Conservation (phyloP, 2,113 vertebrate species). For the Rynchops niger region DNA sequence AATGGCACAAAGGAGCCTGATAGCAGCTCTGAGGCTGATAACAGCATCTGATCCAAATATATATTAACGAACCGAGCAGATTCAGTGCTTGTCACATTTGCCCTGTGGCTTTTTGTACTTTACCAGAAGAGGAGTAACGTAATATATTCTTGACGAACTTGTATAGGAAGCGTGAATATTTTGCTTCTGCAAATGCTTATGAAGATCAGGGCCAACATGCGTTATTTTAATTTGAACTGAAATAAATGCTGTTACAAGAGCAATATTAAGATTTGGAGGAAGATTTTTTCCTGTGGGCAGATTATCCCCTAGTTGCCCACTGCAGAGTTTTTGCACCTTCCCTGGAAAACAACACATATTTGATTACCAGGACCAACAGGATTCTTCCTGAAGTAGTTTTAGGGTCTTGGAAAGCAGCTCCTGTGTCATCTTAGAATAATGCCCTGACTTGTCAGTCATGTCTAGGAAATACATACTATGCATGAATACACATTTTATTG, state of each 20-base stretch:
- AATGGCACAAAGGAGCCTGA: neutral
- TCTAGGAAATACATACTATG: neutral
- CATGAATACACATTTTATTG: neutral
- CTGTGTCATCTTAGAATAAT: neutral
- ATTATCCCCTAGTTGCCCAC: neutral
- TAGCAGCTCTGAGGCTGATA: neutral
- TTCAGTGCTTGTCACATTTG: neutral
- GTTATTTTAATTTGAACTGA: neutral
- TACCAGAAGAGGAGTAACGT: neutral
- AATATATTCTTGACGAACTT: neutral
- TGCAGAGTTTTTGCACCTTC: neutral
- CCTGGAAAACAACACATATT: neutral
- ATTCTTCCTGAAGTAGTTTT: neutral
- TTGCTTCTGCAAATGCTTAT: neutral
- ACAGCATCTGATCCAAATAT: neutral
- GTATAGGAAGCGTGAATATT: neutral
- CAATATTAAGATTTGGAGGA: neutral
- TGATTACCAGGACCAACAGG: neutral
- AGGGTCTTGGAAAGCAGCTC: neutral
- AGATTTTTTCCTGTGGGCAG: neutral
- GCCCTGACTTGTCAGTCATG: neutral
- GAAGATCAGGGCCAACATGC: neutral
- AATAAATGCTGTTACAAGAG: neutral
- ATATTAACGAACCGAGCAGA: neutral
- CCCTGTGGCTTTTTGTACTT: conserved; percentile 17